phyloP scores from a whole-genome alignment of 1,140 invertebrate species.

The silkworm (Bombyx mori) region DNA sequence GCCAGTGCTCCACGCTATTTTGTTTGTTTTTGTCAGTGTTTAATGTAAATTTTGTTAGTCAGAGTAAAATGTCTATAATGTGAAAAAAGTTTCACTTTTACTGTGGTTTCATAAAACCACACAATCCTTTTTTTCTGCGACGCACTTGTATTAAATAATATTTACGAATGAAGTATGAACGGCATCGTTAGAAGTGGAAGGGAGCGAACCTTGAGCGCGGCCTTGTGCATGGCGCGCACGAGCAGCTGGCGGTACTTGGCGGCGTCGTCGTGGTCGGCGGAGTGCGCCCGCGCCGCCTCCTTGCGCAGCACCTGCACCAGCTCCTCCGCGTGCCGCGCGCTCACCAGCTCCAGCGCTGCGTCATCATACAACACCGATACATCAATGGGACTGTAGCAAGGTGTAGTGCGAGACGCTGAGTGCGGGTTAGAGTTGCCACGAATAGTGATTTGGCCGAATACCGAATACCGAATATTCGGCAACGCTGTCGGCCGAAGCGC shows the following conservation, averaged over 20 bases:
- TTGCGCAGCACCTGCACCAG: slow-evolving; percentile 96
- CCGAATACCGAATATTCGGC: not conserved
- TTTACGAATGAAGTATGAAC: not conserved
- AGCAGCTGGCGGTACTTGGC: slow-evolving; percentile 96
- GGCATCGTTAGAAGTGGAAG: not conserved
- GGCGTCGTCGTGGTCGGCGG: slow-evolving; percentile 94
- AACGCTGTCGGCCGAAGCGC: no score
- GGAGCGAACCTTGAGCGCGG: slow-evolving; percentile 84
- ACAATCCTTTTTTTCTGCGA: no score
- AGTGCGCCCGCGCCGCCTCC: slow-evolving; percentile 93
- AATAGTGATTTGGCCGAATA: not conserved
- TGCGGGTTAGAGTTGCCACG: not conserved
- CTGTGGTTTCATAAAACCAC: no score
- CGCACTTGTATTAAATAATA: no score
- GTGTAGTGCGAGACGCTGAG: no score
- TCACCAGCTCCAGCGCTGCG: slow-evolving; percentile 91
- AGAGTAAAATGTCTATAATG: no score
- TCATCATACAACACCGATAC: no score
- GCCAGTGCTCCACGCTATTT: no score
- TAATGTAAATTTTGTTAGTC: no score
- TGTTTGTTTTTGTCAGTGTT: no score
- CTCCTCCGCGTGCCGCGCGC: slow-evolving; percentile 94
- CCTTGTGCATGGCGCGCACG: slow-evolving; percentile 94
- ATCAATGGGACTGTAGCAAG: no score
- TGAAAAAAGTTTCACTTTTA: no score